These are phyloP conservation scores for Hybognathus amarus DNA, from an alignment of 2,797 vertebrate species.

Conservation along the genomic window DNA sequence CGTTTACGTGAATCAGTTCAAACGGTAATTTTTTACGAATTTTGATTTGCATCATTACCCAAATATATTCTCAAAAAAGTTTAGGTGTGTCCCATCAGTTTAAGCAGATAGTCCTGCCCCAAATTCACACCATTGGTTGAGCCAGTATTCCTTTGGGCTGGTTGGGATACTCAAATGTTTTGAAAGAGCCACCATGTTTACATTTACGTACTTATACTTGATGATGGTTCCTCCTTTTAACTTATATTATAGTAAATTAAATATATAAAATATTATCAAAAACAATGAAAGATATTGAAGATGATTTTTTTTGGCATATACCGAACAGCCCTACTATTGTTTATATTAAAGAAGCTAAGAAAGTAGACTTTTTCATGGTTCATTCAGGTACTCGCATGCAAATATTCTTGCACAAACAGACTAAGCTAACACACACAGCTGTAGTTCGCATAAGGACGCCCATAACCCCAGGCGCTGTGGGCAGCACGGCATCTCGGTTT, in stretches of 20 bases:
- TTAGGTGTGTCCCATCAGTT: neutral
- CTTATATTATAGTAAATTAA: neutral
- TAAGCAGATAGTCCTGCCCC: neutral
- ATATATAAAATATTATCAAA: neutral
- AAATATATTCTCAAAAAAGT: neutral
- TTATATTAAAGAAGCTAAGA: neutral
- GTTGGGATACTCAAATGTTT: neutral
- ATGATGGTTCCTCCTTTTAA: neutral
- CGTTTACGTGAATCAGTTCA: neutral
- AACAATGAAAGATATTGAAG: no score
- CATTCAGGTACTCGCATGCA: conserved; percentile 9
- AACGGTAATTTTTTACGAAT: neutral
- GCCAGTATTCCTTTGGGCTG: neutral
- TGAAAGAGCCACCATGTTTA: neutral
- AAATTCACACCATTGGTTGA: neutral
- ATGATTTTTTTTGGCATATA: neutral
- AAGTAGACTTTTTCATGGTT: neutral
- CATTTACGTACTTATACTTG: neutral
- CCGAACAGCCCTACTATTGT: neutral
- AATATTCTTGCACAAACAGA: conserved; percentile 37
- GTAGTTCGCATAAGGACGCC: conserved; percentile 55
- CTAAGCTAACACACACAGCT: conserved; percentile 9
- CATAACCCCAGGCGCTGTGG: conserved; percentile 47
- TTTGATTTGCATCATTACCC: neutral
- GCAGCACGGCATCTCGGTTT: conserved; percentile 50